Percentiles rank a stretch among this genome's conserved stretches.
phyloP scores from a whole-genome alignment of 2,797 vertebrate genomes.

The Parotocinclus haroldoi region DNA sequence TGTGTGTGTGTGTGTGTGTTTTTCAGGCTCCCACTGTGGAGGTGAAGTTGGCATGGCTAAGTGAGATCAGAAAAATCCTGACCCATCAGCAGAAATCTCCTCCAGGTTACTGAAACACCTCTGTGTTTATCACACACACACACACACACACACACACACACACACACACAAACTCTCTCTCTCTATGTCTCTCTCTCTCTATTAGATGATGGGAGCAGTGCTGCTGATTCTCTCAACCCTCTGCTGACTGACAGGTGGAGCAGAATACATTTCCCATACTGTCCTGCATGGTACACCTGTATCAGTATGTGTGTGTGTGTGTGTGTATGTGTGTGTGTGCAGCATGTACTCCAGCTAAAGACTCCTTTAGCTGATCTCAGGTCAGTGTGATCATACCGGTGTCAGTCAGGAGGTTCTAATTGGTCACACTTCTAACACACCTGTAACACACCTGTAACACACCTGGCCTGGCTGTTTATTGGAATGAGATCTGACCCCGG shows the following conservation, averaged over 20 bases:
- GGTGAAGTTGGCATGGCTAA: conserved; percentile 88
- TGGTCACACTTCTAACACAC: too few species aligned
- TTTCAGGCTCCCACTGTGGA: conserved; percentile 83
- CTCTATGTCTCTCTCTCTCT: conserved; percentile 43
- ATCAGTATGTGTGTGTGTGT: too few species aligned
- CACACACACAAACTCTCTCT: background rate
- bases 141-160: background rate
- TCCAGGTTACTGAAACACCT: too few species aligned
- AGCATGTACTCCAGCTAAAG: conserved; percentile 20
- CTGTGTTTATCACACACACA: too few species aligned
- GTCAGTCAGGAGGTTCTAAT: background rate
- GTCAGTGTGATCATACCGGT: background rate
- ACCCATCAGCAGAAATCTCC: conserved; percentile 80
- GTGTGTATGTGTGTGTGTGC: background rate
- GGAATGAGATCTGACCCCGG: conserved; percentile 17
- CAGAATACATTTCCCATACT: conserved; percentile 18
- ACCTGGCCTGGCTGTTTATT: conserved; percentile 3
- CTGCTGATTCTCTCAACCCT: conserved; percentile 49
- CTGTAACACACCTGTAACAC: too few species aligned
- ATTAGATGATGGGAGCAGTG: conserved; percentile 51
- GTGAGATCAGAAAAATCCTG: conserved; percentile 86
- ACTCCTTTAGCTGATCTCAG: conserved; percentile 5
- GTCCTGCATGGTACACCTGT: too few species aligned
- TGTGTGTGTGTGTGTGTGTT: conserved; percentile 15
- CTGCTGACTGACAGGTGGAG: conserved; percentile 74